phyloP scores from a whole-genome alignment of 2,113 vertebrate species.

The Mesembrinibis cayennensis region DNA sequence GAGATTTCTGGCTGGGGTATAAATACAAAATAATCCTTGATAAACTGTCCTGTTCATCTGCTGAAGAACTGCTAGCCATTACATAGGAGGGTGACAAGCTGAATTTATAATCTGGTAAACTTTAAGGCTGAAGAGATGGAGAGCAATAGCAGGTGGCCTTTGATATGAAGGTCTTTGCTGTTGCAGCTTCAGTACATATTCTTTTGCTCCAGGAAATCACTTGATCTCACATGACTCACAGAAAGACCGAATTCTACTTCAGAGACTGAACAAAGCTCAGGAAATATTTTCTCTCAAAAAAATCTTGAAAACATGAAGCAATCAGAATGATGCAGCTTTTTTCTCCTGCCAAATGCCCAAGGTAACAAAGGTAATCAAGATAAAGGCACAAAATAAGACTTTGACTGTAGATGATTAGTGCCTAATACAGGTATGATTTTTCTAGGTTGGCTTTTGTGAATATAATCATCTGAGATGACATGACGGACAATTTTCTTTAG shows the following conservation, averaged over 20 bases:
- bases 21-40: not conserved
- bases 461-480: not conserved
- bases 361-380: conserved; percentile 28
- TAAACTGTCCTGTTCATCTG: not conserved
- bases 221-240: not conserved
- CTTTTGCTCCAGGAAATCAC: not conserved
- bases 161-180: not conserved
- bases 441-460: not conserved
- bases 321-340: not conserved
- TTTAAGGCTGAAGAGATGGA: not conserved
- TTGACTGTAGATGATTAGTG: not conserved
- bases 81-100: not conserved
- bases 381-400: not conserved
- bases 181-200: not conserved
- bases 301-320: not conserved
- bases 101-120: not conserved
- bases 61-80: not conserved
- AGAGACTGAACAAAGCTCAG: not conserved
- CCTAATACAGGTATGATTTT: not conserved
- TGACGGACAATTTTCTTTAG: not conserved
- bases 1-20: not conserved
- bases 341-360: not conserved
- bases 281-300: not conserved
- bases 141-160: not conserved
- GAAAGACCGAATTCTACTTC: conserved; percentile 9